Conservation (phyloP, 2,113 vertebrate species). For the Austrofundulus limnaeus region DNA sequence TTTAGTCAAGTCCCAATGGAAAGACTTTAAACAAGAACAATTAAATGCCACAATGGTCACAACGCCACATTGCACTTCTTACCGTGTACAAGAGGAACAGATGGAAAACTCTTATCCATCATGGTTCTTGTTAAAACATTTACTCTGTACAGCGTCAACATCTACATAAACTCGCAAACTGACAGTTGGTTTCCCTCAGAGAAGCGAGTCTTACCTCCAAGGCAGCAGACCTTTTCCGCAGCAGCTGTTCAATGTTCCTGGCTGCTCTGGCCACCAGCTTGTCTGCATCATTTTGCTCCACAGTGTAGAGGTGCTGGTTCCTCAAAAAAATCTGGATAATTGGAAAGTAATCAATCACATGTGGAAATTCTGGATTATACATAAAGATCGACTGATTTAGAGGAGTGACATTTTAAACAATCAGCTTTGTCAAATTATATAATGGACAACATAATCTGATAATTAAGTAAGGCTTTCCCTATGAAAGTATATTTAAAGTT, state of each 20-base stretch:
- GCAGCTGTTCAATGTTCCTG: slow-evolving; percentile 92
- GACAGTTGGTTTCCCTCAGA: slow-evolving; percentile 39
- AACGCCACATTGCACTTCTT: neutral
- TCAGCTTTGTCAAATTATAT: neutral
- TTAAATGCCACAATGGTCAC: neutral
- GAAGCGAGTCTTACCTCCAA: slow-evolving; percentile 85
- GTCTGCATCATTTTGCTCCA: slow-evolving; percentile 91
- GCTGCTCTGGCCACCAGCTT: slow-evolving; percentile 93
- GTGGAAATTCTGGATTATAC: neutral
- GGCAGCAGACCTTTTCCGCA: slow-evolving; percentile 90
- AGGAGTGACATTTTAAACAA: neutral
- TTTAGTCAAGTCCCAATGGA: neutral
- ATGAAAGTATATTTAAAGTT: neutral
- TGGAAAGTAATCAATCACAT: neutral
- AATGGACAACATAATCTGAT: neutral
- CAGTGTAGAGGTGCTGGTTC: slow-evolving; percentile 85
- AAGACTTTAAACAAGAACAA: neutral
- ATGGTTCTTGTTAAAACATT: slow-evolving; percentile 11
- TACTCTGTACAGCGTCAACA: slow-evolving; percentile 16
- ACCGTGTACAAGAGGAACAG: slow-evolving; percentile 9
- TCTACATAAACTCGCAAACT: slow-evolving; percentile 26
- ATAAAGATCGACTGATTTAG: no score
- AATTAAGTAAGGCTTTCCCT: no score
- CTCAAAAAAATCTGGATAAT: slow-evolving; percentile 85
- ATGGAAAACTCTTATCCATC: slow-evolving; percentile 16